Conservation (phyloP, 2,797 vertebrate genomes). For the Hydrophis major region DNA sequence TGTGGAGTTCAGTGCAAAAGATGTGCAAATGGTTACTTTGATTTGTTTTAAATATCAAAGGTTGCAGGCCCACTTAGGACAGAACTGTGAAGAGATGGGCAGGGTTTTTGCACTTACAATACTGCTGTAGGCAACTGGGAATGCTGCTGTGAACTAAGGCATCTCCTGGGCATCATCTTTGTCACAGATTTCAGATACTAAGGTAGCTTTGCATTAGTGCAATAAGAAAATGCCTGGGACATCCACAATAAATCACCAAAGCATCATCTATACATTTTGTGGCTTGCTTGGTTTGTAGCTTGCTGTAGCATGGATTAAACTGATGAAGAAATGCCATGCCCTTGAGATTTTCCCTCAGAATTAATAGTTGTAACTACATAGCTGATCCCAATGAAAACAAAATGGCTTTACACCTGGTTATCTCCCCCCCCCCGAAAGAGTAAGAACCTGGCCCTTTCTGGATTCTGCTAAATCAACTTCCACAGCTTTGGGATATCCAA, state of each 20-base stretch:
- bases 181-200: constrained; percentile 5
- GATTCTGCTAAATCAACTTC: neutral
- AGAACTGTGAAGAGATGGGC: neutral
- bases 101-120: constrained; percentile 16
- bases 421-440: rapidly evolving
- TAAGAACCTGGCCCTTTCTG: neutral
- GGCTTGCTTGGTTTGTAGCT: neutral
- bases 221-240: constrained; percentile 13
- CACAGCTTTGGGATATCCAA: neutral
- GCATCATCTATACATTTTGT: neutral
- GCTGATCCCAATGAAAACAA: neutral
- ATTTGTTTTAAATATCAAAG: constrained; percentile 26
- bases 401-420: neutral
- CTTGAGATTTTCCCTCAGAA: neutral
- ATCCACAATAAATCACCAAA: neutral
- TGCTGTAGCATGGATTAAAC: neutral
- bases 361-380: neutral
- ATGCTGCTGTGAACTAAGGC: neutral
- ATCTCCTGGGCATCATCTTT: constrained; percentile 20
- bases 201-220: constrained; percentile 6
- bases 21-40: constrained; percentile 27
- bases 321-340: neutral
- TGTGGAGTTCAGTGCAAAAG: neutral
- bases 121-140: neutral
- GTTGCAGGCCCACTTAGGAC: neutral